A percentile compares a stretch with the other conserved stretches of the same genome.
Evolutionary conservation across 2,797 vertebrate species (phyloP).

Genomic region (Chaunax sp.): DNA sequence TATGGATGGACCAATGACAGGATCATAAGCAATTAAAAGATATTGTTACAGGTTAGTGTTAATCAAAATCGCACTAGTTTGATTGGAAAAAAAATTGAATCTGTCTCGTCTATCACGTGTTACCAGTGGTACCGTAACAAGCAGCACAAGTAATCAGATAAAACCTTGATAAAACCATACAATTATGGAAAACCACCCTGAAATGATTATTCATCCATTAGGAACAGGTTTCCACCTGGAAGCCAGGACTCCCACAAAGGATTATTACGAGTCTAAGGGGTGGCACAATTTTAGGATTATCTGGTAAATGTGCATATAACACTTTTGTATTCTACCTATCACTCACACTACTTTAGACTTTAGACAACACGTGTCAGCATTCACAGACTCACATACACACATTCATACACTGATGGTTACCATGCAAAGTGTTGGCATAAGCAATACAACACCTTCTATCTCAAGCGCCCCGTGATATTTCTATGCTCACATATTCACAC

Average conservation of each 20-base stretch:
- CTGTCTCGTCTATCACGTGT: background rate
- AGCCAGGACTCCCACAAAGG: background rate
- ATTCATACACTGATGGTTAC: background rate
- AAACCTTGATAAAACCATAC: background rate
- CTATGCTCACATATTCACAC: no score
- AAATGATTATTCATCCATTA: background rate
- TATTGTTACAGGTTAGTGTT: slow-evolving; percentile 1
- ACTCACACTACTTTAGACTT: no score
- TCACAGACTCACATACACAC: no score
- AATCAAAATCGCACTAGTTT: slow-evolving; percentile 3
- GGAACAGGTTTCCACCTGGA: background rate
- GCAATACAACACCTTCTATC: no score
- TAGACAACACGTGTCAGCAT: no score
- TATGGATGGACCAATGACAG: slow-evolving; percentile 14
- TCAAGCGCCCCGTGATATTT: no score
- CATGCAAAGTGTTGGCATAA: no score
- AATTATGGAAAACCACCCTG: background rate
- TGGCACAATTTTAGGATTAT: no score
- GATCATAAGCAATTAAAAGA: slow-evolving; percentile 11
- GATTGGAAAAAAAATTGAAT: background rate
- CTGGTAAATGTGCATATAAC: no score
- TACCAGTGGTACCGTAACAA: no score
- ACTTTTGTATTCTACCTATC: no score
- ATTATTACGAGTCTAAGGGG: background rate
- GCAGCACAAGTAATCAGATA: background rate